Evolutionary conservation across 1,140 invertebrate genomes (phyloP), one percentile per base, ranked within the genome.

Genomic region (Ptiloglossa arizonensis): DNA sequence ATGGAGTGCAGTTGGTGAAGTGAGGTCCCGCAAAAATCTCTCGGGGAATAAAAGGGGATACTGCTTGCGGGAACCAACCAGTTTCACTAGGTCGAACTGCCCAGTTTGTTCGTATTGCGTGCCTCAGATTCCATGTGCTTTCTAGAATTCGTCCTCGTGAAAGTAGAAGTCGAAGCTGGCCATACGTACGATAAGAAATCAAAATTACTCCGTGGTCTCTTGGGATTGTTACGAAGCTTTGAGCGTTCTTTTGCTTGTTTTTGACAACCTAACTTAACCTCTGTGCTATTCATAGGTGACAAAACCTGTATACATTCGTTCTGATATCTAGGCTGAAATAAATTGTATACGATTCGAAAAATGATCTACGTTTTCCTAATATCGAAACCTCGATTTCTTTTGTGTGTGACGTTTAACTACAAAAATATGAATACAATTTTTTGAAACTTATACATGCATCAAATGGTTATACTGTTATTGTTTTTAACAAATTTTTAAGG

Each of bases 11-110:
- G 84, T 70, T 68, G 64, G 67, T 29, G 74, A 80, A 80, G 71
- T 72, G 72, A 80, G 79, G 69, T 72, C 70, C 68, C 60, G 68
- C 79, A 84, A 86, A 86, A 88, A 89, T 89, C 87, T 89, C 86
- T 27, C 62, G 73, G 81, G 87, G 87, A 88, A 87, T 88, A 83
- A 82, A 82, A 80, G 79, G 62, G 50, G 79, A 82, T 84, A 87
- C 79, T 73, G 75, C 50, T 68, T 67, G 79, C 78, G 72, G 75
- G 74, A 85, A 80, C 59, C 75, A 69, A 83, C 69, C 85, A 79
- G 82, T 82, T 79, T 72, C 80, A 73, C 56, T 62, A 60, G 62
- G 70, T 81, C 81, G 75, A 80, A 85, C 72, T 68, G 70, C 64
- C 70, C 50, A 64, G 56, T 62, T 83, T 70, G 50, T 69, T 75